Percentiles rank a stretch among this genome's conserved stretches.
These are phyloP conservation scores for Lepidurus apus DNA, from an alignment of 1,140 invertebrate species.

Conservation along the genomic window DNA sequence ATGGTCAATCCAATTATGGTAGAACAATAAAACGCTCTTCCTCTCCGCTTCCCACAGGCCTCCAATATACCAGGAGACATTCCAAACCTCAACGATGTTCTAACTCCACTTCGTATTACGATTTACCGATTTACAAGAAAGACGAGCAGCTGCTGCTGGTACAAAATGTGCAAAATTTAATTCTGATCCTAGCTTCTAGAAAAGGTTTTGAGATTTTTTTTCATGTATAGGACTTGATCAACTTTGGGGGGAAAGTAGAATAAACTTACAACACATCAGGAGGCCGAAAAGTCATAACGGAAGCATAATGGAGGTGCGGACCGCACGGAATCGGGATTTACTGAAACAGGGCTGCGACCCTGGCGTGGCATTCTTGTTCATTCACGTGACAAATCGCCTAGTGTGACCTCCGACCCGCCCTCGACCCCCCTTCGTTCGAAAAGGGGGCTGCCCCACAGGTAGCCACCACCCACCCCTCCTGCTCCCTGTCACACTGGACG, in stretches of 20 bases:
- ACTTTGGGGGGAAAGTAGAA: neutral
- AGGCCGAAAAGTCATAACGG: conserved; percentile 1
- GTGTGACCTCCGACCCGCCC: conserved; percentile 2
- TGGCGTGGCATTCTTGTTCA: conserved; percentile 9
- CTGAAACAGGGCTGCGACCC: neutral
- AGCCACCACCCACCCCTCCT: neutral
- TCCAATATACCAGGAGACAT: neutral
- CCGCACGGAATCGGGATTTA: neutral
- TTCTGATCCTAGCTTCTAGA: too few relatives aligned
- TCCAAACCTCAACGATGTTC: too few relatives aligned
- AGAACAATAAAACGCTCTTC: conserved; percentile 1
- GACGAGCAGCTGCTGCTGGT: too few relatives aligned
- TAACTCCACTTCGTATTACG: too few relatives aligned
- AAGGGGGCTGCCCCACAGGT: neutral
- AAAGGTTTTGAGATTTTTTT: too few relatives aligned
- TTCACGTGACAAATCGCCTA: conserved; percentile 9
- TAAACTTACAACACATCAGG: neutral
- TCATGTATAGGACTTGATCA: too few relatives aligned
- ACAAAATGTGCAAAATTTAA: too few relatives aligned
- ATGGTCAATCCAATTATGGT: neutral
- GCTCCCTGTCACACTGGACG: neutral
- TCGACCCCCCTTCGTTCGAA: neutral
- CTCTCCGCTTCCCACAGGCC: neutral
- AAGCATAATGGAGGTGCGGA: neutral
- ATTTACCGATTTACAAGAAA: too few relatives aligned